Evolutionary conservation across 2,113 vertebrate genomes (phyloP), one percentile per base, ranked within the genome.

Genomic region (Gasterosteus aculeatus): DNA sequence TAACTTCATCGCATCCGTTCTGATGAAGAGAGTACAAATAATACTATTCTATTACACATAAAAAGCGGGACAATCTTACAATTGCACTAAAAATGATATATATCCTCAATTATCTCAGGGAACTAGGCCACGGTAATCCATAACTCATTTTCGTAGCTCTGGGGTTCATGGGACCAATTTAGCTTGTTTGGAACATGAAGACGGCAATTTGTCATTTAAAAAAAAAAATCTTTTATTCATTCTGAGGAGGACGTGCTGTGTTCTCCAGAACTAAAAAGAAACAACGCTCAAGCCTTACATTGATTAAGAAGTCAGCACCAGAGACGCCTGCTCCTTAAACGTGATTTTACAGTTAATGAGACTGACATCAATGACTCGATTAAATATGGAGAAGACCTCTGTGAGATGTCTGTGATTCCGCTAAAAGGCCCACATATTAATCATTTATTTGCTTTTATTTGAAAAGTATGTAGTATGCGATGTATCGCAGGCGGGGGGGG

Each of bases 381-480:
- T 83, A 86, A 86, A 89, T 83, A 90, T 89, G 85, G 67, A 88
- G 74, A 78, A 41, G 72, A 82, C 73, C 60, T 82, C 77, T 29
- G 75, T 18, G 66, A 77, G 77, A 80, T 73, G 72, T 69, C 71
- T 19, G 74, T 61, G 72, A 77, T 84, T 62, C 56, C 0, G 69
- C 86, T 88, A 88, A 92, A 90, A 88, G 75, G 78, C 60, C 77
- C 67, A 82, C 88, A 92, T 90, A 92, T 92, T 78, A 92, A 93
- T 92, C 84, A 91, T 92, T 91, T 88, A 93, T 92, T 89, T 89
- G 83, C 86, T 89, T 86, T 87, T 89, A 92, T 91, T 92, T 81
- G 69, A 84, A 89, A 91, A 87, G 81, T 84, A 74, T 89, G 90
- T 85, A 59, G 71, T 26, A 26, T 71, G 65, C 60, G 58, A 86